These are phyloP conservation scores for Lagodon rhomboides DNA, from an alignment of 2,797 vertebrate genomes.

Conservation along the genomic window DNA sequence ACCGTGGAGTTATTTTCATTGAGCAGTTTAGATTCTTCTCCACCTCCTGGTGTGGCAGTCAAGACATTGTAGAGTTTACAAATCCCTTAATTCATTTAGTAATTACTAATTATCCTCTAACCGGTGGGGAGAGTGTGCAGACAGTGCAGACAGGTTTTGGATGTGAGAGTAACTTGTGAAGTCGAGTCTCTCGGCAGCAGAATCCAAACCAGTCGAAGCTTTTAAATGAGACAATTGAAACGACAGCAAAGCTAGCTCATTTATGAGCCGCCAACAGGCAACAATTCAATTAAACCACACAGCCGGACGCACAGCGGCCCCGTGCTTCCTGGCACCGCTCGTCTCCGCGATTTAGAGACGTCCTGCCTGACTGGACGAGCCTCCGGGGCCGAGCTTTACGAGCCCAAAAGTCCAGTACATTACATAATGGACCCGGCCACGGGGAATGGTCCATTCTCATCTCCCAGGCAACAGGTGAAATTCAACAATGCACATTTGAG, in stretches of 20 bases:
- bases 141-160: conserved; percentile 9
- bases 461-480: conserved; percentile 77
- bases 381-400: conserved; percentile 53
- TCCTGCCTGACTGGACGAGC: conserved; percentile 54
- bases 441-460: conserved; percentile 62
- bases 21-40: too few species aligned
- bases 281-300: conserved; percentile 73
- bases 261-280: conserved; percentile 59
- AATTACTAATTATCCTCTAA: background rate
- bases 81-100: too few species aligned
- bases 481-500: conserved; percentile 73
- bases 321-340: conserved; percentile 50
- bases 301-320: conserved; percentile 30
- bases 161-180: conserved; percentile 19
- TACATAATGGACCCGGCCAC: conserved; percentile 65
- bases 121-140: background rate
- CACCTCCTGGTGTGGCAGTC: too few species aligned
- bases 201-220: conserved; percentile 38
- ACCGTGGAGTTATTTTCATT: too few species aligned
- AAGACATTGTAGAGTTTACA: too few species aligned
- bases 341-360: conserved; percentile 32
- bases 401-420: conserved; percentile 58
- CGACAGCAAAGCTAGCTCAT: conserved; percentile 38
- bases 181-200: conserved; percentile 19
- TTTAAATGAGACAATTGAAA: conserved; percentile 57